phyloP scores from a whole-genome alignment of 1,140 invertebrate species.

The Tetragnatha versicolor region DNA sequence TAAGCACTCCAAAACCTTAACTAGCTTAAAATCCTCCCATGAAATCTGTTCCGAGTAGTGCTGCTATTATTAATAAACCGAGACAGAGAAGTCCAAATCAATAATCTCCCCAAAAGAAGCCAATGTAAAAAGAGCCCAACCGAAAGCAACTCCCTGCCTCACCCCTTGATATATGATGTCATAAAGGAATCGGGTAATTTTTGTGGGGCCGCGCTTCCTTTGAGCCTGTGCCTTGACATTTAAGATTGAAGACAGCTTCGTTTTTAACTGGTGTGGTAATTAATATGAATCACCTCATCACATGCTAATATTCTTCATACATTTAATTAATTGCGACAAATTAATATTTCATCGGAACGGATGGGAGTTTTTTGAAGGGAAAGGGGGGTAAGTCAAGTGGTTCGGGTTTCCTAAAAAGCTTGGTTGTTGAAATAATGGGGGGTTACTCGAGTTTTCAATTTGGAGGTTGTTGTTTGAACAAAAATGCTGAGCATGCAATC shows the following conservation, averaged over 20 bases:
- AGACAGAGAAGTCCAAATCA: too few relatives aligned
- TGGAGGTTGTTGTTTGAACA: too few relatives aligned
- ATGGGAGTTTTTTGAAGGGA: not conserved
- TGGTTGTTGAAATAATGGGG: not conserved
- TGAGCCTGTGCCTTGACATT: slow-evolving; percentile 6
- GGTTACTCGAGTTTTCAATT: too few relatives aligned
- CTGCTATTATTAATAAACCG: too few relatives aligned
- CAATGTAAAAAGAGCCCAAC: not conserved
- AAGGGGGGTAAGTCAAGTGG: not conserved
- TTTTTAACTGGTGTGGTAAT: slow-evolving; percentile 32
- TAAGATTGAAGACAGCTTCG: slow-evolving; percentile 15
- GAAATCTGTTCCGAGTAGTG: too few relatives aligned
- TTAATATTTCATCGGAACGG: slow-evolving; percentile 17
- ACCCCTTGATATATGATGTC: slow-evolving; percentile 25
- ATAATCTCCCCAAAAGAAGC: too few relatives aligned
- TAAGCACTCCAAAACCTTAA: too few relatives aligned
- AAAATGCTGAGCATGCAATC: too few relatives aligned
- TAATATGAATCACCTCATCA: slow-evolving; percentile 41
- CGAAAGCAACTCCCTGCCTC: slow-evolving; percentile 5
- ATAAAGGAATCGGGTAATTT: slow-evolving; percentile 17
- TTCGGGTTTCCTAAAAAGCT: not conserved
- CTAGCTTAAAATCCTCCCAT: too few relatives aligned
- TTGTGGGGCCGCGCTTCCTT: not conserved
- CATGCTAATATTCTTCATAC: slow-evolving; percentile 33
- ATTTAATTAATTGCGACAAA: slow-evolving; percentile 46